Base-by-base conservation (phyloP, 1,140 invertebrate genomes). In the Atta cephalotes region DNA sequence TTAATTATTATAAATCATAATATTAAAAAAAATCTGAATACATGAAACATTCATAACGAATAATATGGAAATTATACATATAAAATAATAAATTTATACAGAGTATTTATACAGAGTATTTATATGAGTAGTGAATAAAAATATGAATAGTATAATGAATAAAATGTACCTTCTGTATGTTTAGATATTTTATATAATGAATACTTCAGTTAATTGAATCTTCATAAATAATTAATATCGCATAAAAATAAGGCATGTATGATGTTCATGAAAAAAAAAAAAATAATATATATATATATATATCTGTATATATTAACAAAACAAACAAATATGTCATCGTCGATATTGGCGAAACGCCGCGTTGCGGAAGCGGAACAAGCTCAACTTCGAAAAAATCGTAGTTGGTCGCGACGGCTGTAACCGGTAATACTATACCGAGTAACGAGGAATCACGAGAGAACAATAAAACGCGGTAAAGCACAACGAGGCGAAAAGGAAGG, bases 301-400 rank as follows among this genome's bases (percentile, higher is more conserved):
- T 31, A 65, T n/a, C 3, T 63, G 14, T 16, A 16, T 9, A 12
- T 66, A 66, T 78, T 70, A 68, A 70, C 66, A 78, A 78, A 78
- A 78, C 28, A 80, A 79, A 65, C 49, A 56, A 68, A 45, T 49
- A 45, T 21, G 49, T 25, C 49, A n/a, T 81, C 31, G 21, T 6
- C 21, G 51, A 81, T 81, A 81, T 71, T 39, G 49, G 65, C 16
- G 62, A 14, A 78, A 65, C 4, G 63, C 31, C 53, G 58, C 10
- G 35, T 53, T 28, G 21, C 70, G 60, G 25, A 39, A 31, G 7
- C 68, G 21, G 25, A 74, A 74, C 45, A 5, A 49, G 28, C 10
- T 72, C 31, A 72, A 82, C 35, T 82, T 18, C 18, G 76, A 81
- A 78, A 84, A 81, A 89, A 76, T 89, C 84, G 77, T 76, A 86